These are phyloP conservation scores for Lasioglossum zephyrum DNA, from an alignment of 2,888 invertebrate species.

Conservation along the genomic window DNA sequence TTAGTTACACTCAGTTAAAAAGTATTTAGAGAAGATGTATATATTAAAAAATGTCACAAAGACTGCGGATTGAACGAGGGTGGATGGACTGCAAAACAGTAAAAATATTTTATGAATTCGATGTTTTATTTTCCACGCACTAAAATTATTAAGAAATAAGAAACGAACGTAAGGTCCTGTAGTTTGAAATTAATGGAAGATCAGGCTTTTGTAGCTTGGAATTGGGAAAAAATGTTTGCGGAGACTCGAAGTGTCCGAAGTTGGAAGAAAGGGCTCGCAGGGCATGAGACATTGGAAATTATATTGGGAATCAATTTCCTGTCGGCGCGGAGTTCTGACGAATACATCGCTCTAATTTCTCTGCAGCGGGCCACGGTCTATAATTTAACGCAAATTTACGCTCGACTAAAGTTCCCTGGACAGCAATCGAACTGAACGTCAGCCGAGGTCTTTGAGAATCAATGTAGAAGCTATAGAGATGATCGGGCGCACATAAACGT, in stretches of 20 bases:
- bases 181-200: no score
- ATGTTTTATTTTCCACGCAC: no score
- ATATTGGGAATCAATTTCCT: slow-evolving; percentile 19
- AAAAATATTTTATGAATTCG: no score
- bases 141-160: no score
- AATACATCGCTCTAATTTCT: slow-evolving; percentile 27
- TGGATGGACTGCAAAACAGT: not conserved
- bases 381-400: slow-evolving; percentile 54
- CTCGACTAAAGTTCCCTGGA: slow-evolving; percentile 47
- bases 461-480: slow-evolving; percentile 54
- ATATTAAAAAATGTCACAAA: no score
- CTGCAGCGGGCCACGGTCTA: slow-evolving; percentile 24
- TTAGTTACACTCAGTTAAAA: no score
- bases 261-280: not conserved
- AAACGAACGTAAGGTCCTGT: no score
- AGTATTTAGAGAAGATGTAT: no score
- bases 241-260: not conserved
- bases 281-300: slow-evolving; percentile 7
- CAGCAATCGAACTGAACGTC: slow-evolving; percentile 51
- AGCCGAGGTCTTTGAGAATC: slow-evolving; percentile 52
- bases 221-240: not conserved
- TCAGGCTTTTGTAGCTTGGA: not conserved
- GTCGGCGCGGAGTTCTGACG: slow-evolving; percentile 10
- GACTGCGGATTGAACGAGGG: not conserved
- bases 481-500: slow-evolving; percentile 58